Conservation (phyloP, 2,888 invertebrate species). For the Orgyia antiqua region DNA sequence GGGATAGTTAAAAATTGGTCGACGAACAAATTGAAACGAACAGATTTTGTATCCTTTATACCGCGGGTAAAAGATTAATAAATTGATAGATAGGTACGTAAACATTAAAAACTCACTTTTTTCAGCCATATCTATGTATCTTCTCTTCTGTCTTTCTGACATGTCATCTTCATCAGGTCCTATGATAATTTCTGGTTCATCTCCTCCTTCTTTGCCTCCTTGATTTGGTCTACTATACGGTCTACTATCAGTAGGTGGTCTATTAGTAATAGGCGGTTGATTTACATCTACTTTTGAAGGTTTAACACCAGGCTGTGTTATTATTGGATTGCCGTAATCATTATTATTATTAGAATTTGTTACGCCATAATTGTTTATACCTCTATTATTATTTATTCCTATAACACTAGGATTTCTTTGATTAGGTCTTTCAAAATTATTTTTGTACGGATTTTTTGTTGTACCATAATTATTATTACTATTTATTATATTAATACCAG, state of each 20-base stretch:
- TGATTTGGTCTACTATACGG: slow-evolving; percentile 19
- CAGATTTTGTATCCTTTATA: no score
- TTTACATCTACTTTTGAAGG: slow-evolving; percentile 39
- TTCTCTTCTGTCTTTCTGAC: slow-evolving; percentile 43
- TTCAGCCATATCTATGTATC: slow-evolving; percentile 49
- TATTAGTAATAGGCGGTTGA: slow-evolving; percentile 58
- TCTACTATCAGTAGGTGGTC: slow-evolving; percentile 29
- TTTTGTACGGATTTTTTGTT: slow-evolving; percentile 1
- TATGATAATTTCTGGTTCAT: slow-evolving; percentile 37
- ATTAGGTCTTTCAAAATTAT: slow-evolving; percentile 3
- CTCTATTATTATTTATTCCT: slow-evolving; percentile 4
- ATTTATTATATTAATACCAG: not conserved
- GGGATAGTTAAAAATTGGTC: no score
- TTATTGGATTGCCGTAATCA: slow-evolving; percentile 27
- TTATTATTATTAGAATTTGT: slow-evolving; percentile 14
- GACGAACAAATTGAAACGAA: no score
- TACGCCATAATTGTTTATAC: slow-evolving; percentile 9
- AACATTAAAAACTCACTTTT: slow-evolving; percentile 52
- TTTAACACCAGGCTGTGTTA: slow-evolving; percentile 46
- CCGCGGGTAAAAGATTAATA: no score
- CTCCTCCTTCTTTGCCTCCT: no score
- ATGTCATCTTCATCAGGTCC: slow-evolving; percentile 58
- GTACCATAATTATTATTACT: not conserved
- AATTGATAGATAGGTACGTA: no score
- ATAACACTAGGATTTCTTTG: no score